Conservation (phyloP, 1,140 invertebrate species). For the Trichomalopsis sarcophagae region DNA sequence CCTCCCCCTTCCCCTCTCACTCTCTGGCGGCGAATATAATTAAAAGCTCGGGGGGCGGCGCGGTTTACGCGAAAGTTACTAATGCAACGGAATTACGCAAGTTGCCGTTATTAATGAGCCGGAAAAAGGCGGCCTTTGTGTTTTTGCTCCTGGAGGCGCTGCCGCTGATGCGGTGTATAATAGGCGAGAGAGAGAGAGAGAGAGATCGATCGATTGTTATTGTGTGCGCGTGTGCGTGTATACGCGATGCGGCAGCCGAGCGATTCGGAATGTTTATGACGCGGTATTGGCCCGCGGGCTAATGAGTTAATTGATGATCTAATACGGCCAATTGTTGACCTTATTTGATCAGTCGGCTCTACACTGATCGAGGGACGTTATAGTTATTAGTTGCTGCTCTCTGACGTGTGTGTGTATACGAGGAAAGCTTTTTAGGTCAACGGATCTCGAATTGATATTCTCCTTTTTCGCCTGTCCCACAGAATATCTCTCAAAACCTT, state of each 20-base stretch:
- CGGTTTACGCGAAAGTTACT: background rate
- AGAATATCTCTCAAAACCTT: too few relatives aligned
- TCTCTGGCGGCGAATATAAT: background rate
- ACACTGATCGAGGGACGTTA: too few relatives aligned
- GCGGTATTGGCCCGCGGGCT: background rate
- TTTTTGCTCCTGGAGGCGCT: background rate
- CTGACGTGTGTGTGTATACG: too few relatives aligned
- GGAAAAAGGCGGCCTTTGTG: background rate
- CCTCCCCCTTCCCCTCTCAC: background rate
- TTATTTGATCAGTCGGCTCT: background rate
- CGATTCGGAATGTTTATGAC: background rate
- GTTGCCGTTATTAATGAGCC: conserved; percentile 3
- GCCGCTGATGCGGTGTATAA: background rate
- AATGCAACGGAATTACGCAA: conserved; percentile 1
- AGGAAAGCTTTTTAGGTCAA: too few relatives aligned
- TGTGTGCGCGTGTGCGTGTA: background rate
- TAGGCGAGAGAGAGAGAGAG: background rate
- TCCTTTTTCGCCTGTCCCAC: too few relatives aligned
- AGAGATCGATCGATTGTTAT: conserved; percentile 1
- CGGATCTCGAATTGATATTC: too few relatives aligned
- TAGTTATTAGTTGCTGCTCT: too few relatives aligned
- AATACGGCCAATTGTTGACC: background rate
- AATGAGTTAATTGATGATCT: conserved; percentile 1
- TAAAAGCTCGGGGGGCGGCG: background rate
- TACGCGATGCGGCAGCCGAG: background rate